Evolutionary conservation across 2,888 invertebrate species (phyloP), one percentile per base, ranked within the genome.

Genomic region (Watsonalla binaria): DNA sequence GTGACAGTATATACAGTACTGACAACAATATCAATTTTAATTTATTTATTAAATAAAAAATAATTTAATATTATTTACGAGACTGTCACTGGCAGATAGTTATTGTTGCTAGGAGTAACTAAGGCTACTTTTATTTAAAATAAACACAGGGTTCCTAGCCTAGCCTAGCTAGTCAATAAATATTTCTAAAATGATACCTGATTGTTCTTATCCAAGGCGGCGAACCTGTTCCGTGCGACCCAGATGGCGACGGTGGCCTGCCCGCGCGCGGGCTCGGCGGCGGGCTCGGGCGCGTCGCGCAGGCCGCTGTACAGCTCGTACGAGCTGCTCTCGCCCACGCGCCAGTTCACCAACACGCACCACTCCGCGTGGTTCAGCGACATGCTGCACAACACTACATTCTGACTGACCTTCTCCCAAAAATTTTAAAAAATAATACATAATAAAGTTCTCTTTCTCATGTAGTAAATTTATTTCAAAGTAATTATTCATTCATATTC

Each of bases 151-250:
- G n/a, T n/a, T n/a, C n/a, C n/a, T n/a, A n/a, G n/a, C n/a, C n/a
- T n/a, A n/a, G n/a, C n/a, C n/a, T n/a, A n/a, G n/a, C n/a, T n/a
- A n/a, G n/a, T n/a, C n/a, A n/a, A n/a, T n/a, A n/a, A n/a, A n/a
- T n/a, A n/a, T n/a, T n/a, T 24, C 42, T n/a, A 45, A 37, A 5
- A 11, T 47, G 15, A 13, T 76, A 96, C 95, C 78, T 98, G 96
- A 79, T 98, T 98, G 54, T 95, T 96, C 76, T 97, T 94, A 82
- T 99, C 99, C 6, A 99, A 91, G 0, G 99, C 98, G 0, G 99
- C 99, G 89, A 99, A 99, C 53, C 99, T 92, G 87, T 99, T 99
- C 69, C 99, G 92, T 0, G 99, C 99, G 34, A 99, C 98, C 99
- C 82, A 92, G 70, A 89, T 82, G 14, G 99, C 98, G 6, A 97